Conservation (phyloP, 2,797 vertebrate species). For the Anguilla pacifica region DNA sequence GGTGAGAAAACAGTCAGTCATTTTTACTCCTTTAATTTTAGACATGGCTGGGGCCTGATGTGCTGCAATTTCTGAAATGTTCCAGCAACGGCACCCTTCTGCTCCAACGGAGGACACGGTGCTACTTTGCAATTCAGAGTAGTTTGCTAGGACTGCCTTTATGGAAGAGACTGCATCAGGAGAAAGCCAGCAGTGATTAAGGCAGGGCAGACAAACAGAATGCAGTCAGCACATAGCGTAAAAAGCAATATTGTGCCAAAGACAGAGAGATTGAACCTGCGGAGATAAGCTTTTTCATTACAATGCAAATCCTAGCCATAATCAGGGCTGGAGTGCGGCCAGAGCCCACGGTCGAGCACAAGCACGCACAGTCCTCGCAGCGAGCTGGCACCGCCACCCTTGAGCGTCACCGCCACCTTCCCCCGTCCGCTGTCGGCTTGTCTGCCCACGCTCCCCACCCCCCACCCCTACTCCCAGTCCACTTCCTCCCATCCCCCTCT, state of each 20-base stretch:
- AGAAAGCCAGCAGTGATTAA: not conserved
- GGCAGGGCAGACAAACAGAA: conserved; percentile 30
- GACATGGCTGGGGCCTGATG: not conserved
- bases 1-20: not conserved
- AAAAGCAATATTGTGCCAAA: conserved; percentile 41
- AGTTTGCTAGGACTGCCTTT: not conserved
- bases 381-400: conserved; percentile 49
- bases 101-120: not conserved
- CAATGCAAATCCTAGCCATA: conserved; percentile 66
- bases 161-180: not conserved
- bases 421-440: not conserved
- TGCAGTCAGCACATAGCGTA: not conserved
- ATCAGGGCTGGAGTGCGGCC: conserved; percentile 68
- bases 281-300: conserved; percentile 65
- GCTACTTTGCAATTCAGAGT: not conserved
- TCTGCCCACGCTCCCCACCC: conserved; percentile 23
- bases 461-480: conserved; percentile 24
- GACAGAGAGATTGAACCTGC: conserved; percentile 58
- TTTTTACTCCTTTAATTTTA: not conserved
- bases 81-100: not conserved
- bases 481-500: conserved; percentile 7
- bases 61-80: not conserved
- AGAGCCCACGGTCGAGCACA: conserved; percentile 57
- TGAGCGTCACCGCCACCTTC: conserved; percentile 15
- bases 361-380: conserved; percentile 52